Evolutionary conservation across 1,140 invertebrate species (phyloP).

Genomic region (Tigriopus japonicus): DNA sequence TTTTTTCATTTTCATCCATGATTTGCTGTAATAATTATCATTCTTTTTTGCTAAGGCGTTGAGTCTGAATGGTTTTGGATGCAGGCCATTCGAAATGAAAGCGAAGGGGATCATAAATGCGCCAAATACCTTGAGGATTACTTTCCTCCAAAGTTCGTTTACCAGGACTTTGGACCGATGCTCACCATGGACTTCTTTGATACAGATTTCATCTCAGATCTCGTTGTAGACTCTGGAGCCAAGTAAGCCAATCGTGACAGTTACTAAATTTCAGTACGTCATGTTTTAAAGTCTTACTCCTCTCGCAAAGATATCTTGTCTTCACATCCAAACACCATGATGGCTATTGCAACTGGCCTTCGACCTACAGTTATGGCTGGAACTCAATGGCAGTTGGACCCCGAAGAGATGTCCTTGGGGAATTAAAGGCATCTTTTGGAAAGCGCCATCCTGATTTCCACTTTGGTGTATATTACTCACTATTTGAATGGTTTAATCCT

Average conservation of each 20-base stretch:
- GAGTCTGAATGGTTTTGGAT: constrained; percentile 11
- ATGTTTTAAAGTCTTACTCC: background rate
- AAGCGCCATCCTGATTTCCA: constrained; percentile 38
- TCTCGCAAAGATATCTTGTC: constrained; percentile 29
- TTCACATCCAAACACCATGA: constrained; percentile 36
- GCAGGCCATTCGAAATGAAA: background rate
- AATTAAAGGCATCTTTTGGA: constrained; percentile 42
- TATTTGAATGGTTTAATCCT: constrained; percentile 82
- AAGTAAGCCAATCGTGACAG: too few species aligned
- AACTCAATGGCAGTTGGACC: constrained; percentile 40
- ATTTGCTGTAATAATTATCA: too few species aligned
- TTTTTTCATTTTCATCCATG: too few species aligned
- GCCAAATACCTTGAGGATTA: background rate
- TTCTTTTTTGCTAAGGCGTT: background rate
- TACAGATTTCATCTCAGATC: constrained; percentile 25
- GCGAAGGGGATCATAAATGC: background rate
- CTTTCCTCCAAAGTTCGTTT: constrained; percentile 21
- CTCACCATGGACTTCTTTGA: constrained; percentile 28
- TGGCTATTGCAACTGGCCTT: constrained; percentile 33
- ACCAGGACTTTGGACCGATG: constrained; percentile 29
- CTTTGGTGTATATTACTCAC: constrained; percentile 72
- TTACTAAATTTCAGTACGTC: too few species aligned
- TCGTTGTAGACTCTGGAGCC: constrained; percentile 24
- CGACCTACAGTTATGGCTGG: constrained; percentile 29
- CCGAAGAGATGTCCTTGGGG: constrained; percentile 53